phyloP scores from a whole-genome alignment of 2,797 vertebrate species.

The Neopelma chrysocephalum region DNA sequence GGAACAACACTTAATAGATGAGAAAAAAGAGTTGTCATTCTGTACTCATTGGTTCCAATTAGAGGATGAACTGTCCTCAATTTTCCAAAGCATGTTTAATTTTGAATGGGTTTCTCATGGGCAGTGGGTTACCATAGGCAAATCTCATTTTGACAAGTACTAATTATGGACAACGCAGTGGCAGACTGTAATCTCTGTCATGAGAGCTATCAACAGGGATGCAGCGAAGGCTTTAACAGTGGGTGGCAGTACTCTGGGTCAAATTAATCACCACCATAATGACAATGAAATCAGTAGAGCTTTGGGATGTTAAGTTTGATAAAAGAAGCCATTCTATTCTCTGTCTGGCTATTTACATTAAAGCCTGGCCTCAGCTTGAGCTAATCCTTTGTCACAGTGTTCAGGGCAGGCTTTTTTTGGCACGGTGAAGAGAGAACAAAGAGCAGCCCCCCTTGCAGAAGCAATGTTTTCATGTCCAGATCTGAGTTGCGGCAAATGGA shows the following conservation, averaged over 20 bases:
- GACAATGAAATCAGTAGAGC: constrained; percentile 66
- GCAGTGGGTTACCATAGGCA: constrained; percentile 26
- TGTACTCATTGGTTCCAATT: constrained; percentile 15
- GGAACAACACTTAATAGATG: not conserved
- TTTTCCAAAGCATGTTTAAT: constrained; percentile 26
- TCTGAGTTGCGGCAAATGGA: constrained; percentile 4
- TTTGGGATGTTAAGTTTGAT: constrained; percentile 63
- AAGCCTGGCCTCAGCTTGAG: constrained; percentile 26
- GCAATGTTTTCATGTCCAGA: constrained; percentile 7
- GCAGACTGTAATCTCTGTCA: constrained; percentile 62
- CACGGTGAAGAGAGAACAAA: not conserved
- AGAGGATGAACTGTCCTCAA: constrained; percentile 12
- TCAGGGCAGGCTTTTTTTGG: constrained; percentile 2
- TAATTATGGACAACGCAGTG: constrained; percentile 44
- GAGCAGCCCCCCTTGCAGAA: constrained; percentile 7
- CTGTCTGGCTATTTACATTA: constrained; percentile 42
- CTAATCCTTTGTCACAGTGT: constrained; percentile 46
- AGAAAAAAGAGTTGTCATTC: constrained; percentile 1
- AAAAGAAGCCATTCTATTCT: constrained; percentile 62
- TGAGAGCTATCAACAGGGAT: constrained; percentile 56
- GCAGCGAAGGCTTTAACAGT: constrained; percentile 55
- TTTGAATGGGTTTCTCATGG: constrained; percentile 50
- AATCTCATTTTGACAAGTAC: constrained; percentile 53
- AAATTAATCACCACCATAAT: constrained; percentile 67
- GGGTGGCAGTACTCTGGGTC: constrained; percentile 60